phyloP scores from a whole-genome alignment of 2,797 vertebrate species.

The Echeneis naucrates region DNA sequence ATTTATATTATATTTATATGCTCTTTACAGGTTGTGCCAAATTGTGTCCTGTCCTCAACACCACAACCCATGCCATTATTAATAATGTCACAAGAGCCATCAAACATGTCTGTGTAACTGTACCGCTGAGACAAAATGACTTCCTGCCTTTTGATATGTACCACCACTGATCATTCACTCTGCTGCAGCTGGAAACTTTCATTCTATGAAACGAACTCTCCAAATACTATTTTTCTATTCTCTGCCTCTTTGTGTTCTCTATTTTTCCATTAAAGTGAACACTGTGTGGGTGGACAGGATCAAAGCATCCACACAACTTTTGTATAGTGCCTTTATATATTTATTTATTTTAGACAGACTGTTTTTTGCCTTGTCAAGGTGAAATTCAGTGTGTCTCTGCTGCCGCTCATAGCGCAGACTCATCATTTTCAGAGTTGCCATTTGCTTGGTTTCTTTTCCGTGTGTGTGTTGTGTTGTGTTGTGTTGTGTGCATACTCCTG shows the following conservation, averaged over 20 bases:
- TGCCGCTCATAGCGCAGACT: conserved; percentile 35
- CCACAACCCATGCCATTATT: conserved; percentile 58
- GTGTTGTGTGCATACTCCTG: background rate
- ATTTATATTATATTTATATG: no score
- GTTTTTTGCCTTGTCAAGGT: conserved; percentile 54
- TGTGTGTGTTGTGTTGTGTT: conserved; percentile 14
- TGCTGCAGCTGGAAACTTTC: conserved; percentile 49
- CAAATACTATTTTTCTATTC: conserved; percentile 18
- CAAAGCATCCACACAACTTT: conserved; percentile 41
- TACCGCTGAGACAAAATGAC: conserved; percentile 56
- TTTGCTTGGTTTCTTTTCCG: conserved; percentile 49
- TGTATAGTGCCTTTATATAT: conserved; percentile 40
- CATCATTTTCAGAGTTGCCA: conserved; percentile 47
- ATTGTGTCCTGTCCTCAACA: conserved; percentile 68
- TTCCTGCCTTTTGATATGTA: conserved; percentile 43
- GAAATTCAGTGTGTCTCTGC: conserved; percentile 46
- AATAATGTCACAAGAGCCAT: conserved; percentile 70
- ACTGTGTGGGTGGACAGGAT: conserved; percentile 39
- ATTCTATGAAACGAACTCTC: conserved; percentile 21
- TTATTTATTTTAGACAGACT: conserved; percentile 21
- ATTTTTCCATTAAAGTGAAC: background rate
- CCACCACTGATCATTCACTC: conserved; percentile 41
- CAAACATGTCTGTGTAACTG: conserved; percentile 65
- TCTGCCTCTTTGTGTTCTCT: conserved; percentile 6
- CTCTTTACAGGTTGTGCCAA: no score